A percentile compares a stretch with the other conserved stretches of the same genome.
Conservation (phyloP, 1,140 invertebrate species). For the Drosophila lacteicornis region DNA sequence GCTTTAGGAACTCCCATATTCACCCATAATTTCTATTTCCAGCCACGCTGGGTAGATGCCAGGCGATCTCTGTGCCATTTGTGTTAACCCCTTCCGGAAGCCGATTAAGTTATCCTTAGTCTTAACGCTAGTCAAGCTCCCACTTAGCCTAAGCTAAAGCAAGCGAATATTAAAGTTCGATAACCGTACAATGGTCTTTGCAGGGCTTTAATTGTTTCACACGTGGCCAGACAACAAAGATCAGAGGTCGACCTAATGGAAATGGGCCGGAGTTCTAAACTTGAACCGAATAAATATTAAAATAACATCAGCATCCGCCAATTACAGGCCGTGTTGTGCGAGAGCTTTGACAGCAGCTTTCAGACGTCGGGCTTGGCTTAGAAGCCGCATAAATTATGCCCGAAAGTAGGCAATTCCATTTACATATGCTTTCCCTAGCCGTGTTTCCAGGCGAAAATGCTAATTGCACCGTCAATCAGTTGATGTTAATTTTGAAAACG, state of each 20-base stretch:
- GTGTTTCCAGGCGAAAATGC: slow-evolving; percentile 34
- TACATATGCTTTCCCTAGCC: slow-evolving; percentile 34
- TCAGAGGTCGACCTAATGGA: slow-evolving; percentile 18
- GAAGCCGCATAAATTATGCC: slow-evolving; percentile 49
- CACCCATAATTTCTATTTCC: slow-evolving; percentile 8
- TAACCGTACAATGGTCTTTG: not conserved
- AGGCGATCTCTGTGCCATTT: not conserved
- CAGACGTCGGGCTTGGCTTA: slow-evolving; percentile 26
- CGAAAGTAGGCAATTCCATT: slow-evolving; percentile 63
- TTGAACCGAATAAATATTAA: slow-evolving; percentile 30
- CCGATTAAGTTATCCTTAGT: slow-evolving; percentile 38
- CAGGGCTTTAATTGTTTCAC: slow-evolving; percentile 5
- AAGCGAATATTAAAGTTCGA: slow-evolving; percentile 81
- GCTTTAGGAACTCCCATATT: not conserved
- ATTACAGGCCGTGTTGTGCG: slow-evolving; percentile 11
- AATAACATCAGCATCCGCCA: slow-evolving; percentile 17
- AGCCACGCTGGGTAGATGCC: slow-evolving; percentile 38
- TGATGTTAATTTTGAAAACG: slow-evolving; percentile 16
- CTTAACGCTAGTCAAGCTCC: slow-evolving; percentile 67
- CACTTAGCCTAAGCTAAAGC: slow-evolving; percentile 58
- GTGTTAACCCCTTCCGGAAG: slow-evolving; percentile 3
- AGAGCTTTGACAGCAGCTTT: slow-evolving; percentile 55
- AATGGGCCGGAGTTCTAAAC: slow-evolving; percentile 17
- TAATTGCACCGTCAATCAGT: slow-evolving; percentile 37
- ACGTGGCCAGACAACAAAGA: slow-evolving; percentile 3